Percentiles rank a stretch among this genome's conserved stretches.
Conservation (phyloP, 2,888 invertebrate genomes). For the Cryptocephalus primarius region DNA sequence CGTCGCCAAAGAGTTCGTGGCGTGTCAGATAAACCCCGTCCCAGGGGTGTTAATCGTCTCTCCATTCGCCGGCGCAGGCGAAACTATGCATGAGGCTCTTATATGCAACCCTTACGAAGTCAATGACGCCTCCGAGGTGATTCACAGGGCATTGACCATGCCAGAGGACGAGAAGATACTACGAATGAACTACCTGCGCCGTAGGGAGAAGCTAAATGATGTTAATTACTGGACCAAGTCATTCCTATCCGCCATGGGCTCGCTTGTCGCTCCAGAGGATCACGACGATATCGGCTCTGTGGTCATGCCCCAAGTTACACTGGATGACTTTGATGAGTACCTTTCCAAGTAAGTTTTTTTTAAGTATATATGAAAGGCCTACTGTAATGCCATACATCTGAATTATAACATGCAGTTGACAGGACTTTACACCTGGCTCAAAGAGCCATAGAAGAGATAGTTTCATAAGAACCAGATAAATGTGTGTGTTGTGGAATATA, state of each 20-base stretch:
- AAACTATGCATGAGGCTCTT: conserved; percentile 88
- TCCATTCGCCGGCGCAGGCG: conserved; percentile 85
- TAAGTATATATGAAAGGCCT: not conserved
- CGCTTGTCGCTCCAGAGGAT: conserved; percentile 57
- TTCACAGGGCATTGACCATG: conserved; percentile 82
- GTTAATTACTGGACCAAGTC: conserved; percentile 84
- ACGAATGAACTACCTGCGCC: conserved; percentile 74
- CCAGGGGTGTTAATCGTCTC: conserved; percentile 80
- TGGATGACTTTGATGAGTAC: conserved; percentile 85
- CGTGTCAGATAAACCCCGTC: conserved; percentile 77
- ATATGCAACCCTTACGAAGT: conserved; percentile 85
- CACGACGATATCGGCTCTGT: conserved; percentile 75
- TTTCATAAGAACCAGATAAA: no score
- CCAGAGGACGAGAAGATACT: conserved; percentile 78
- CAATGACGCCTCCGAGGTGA: conserved; percentile 76
- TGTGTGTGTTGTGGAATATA: no score
- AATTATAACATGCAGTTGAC: no score
- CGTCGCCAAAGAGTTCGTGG: conserved; percentile 87
- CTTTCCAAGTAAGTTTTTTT: conserved; percentile 63
- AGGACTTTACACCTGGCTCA: no score
- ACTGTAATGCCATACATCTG: no score
- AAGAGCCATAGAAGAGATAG: no score
- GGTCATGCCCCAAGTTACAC: conserved; percentile 80
- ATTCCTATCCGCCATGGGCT: conserved; percentile 80
- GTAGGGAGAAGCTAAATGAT: conserved; percentile 71